Percentiles rank a stretch among this genome's conserved stretches.
These are phyloP conservation scores for Hozukius guyotensis DNA, from an alignment of 2,797 vertebrate genomes.

Conservation along the genomic window DNA sequence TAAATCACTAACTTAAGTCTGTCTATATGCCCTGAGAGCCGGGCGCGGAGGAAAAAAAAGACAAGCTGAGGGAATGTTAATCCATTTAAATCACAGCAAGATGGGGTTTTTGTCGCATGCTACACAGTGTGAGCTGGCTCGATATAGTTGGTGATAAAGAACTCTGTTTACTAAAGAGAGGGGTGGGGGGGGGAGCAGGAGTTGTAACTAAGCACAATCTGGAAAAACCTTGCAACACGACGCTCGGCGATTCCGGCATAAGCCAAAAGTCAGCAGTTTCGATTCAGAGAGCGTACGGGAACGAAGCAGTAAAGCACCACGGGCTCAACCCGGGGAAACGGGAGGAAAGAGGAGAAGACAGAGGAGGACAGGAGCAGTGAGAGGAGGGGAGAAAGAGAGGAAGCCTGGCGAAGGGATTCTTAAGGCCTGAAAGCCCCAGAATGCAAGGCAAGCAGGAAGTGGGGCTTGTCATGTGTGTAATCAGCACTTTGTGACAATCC, in stretches of 20 bases:
- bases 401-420: conserved; percentile 76
- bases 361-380: conserved; percentile 43
- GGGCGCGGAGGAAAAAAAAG: conserved; percentile 25
- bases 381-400: conserved; percentile 54
- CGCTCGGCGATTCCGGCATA: conserved; percentile 53
- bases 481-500: conserved; percentile 84
- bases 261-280: conserved; percentile 76
- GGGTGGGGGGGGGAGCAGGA: conserved; percentile 6
- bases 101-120: conserved; percentile 59
- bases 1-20: conserved; percentile 71
- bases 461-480: conserved; percentile 81
- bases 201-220: conserved; percentile 61
- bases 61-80: conserved; percentile 63
- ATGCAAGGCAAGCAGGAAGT: conserved; percentile 86
- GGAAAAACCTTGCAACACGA: conserved; percentile 58
- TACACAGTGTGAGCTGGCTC: conserved; percentile 51
- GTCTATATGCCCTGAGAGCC: conserved; percentile 49
- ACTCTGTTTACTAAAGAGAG: conserved; percentile 57
- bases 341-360: conserved; percentile 55
- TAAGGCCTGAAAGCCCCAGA: conserved; percentile 80
- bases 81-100: conserved; percentile 71
- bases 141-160: conserved; percentile 61
- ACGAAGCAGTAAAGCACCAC: conserved; percentile 53
- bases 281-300: conserved; percentile 46
- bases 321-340: conserved; percentile 58